Evolutionary conservation across 2,797 vertebrate species (phyloP), one percentile per base, ranked within the genome.

Genomic region (Coreius guichenoti): DNA sequence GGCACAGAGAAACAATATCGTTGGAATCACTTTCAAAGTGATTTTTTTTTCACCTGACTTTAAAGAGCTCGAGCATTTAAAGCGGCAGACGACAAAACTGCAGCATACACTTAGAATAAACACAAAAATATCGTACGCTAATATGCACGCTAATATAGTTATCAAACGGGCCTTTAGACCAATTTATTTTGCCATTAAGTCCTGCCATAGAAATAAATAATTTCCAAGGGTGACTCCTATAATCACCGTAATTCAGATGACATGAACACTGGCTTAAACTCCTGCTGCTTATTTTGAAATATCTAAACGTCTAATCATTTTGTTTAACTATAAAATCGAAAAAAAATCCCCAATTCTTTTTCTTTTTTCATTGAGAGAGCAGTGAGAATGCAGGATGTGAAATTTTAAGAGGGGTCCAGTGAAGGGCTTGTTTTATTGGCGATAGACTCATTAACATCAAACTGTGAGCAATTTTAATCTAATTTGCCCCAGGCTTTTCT

Each of bases 381-480:
- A 45, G 51, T 75, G 73, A 54, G 47, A 75, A 75, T 56, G 19
- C 6, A 65, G 29, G 61, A 73, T 83, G 33, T 80, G 77, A 45
- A 31, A 26, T 54, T 23, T 23, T 58, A 63, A 31, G 82, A 16
- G 23, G 36, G 75, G 79, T 83, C 79, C 16, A 45, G 88, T 81
- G 75, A 84, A 73, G 76, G 78, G 63, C 69, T 76, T 67, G 70
- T 26, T 23, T 75, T 82, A 79, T 84, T 78, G 83, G 78, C 61
- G 78, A 75, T 87, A 67, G 83, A 67, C 51, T 89, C 86, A 81
- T 89, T 85, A 85, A 85, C 74, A 85, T 87, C 83, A 85, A 81
- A 70, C 83, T 89, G 80, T 73, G 88, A 70, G 80, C 68, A 84
- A 61, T 87, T 87, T 80, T 87, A 80, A 85, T 87, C 88, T 85